phyloP scores from a whole-genome alignment of 2,888 invertebrate species.

The Nomada goodeniana region DNA sequence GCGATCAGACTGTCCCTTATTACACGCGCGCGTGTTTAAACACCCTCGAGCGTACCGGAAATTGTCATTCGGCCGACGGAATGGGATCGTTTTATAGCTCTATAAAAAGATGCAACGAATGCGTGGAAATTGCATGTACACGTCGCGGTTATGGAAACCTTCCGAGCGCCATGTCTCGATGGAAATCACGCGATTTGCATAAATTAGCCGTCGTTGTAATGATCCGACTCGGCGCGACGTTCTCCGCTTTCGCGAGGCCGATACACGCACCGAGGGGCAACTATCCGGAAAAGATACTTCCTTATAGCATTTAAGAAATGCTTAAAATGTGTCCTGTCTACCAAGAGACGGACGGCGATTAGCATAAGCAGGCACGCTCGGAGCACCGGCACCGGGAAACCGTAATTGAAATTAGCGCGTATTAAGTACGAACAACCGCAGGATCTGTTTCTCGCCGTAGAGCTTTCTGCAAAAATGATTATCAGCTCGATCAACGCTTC shows the following conservation, averaged over 20 bases:
- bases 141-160: constrained; percentile 31
- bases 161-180: constrained; percentile 41
- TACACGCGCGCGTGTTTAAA: too few species aligned
- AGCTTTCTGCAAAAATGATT: too few species aligned
- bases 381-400: background rate
- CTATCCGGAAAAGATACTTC: constrained; percentile 46
- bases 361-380: background rate
- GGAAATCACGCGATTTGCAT: constrained; percentile 51
- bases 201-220: constrained; percentile 52
- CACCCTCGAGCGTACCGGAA: background rate
- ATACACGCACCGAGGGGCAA: constrained; percentile 29
- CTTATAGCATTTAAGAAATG: constrained; percentile 21
- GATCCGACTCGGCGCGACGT: constrained; percentile 25
- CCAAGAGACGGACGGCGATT: background rate
- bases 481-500: too few species aligned
- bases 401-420: background rate
- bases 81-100: background rate
- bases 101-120: background rate
- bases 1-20: too few species aligned
- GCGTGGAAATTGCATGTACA: constrained; percentile 10
- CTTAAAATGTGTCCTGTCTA: constrained; percentile 3
- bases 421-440: too few species aligned
- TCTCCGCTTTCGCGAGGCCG: constrained; percentile 1
- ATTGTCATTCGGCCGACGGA: background rate
- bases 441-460: too few species aligned